These are phyloP conservation scores for Pyxicephalus adspersus DNA, from an alignment of 2,113 vertebrate genomes.

Conservation along the genomic window DNA sequence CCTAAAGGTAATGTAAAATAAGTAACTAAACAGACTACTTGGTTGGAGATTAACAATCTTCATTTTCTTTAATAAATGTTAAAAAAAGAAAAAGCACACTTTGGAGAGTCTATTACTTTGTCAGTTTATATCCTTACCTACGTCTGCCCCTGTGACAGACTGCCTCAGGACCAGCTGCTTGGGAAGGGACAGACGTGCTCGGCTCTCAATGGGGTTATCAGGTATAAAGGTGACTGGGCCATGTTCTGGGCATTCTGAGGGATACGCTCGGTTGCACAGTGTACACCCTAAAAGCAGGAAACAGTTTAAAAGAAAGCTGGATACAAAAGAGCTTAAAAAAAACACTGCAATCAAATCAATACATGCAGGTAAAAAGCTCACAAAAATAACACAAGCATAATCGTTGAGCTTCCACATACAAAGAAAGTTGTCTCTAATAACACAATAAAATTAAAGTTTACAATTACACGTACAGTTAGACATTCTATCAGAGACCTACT, in stretches of 20 bases:
- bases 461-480: too few species aligned
- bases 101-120: too few species aligned
- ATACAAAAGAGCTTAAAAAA: too few species aligned
- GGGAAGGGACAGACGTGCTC: constrained; percentile 91
- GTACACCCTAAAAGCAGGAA: constrained; percentile 84
- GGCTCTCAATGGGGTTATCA: constrained; percentile 90
- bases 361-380: too few species aligned
- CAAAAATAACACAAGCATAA: too few species aligned
- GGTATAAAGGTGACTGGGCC: constrained; percentile 94
- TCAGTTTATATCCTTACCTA: constrained; percentile 73
- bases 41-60: constrained; percentile 40
- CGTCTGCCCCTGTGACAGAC: constrained; percentile 86
- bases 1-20: constrained; percentile 70
- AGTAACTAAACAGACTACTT: neutral
- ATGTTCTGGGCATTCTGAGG: constrained; percentile 93
- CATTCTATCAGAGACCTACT: constrained; percentile 63
- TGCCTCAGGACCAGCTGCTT: constrained; percentile 88
- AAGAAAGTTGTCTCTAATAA: too few species aligned
- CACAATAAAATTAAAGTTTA: too few species aligned
- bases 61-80: neutral
- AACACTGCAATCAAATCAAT: too few species aligned
- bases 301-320: neutral
- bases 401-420: too few species aligned
- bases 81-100: too few species aligned
- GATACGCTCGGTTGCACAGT: constrained; percentile 93